These are phyloP conservation scores for Spodoptera littoralis DNA, from an alignment of 2,888 invertebrate species.

Conservation along the genomic window DNA sequence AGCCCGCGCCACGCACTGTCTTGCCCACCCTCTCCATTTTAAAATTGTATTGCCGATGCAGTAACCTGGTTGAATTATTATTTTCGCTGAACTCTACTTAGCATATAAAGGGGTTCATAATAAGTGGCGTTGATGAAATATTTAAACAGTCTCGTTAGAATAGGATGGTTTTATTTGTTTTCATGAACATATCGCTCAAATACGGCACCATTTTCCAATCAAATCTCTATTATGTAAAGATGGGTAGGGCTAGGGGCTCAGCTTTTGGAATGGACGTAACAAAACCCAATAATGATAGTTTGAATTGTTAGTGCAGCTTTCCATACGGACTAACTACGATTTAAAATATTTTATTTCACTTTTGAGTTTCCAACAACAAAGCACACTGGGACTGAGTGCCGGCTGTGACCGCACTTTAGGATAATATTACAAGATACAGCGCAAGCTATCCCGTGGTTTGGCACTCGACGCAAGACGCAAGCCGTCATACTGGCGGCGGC, in stretches of 20 bases:
- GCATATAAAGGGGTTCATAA: conserved; percentile 71
- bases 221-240: conserved; percentile 44
- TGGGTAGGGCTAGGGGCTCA: conserved; percentile 17
- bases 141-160: conserved; percentile 57
- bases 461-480: conserved; percentile 60
- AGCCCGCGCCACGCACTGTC: conserved; percentile 74
- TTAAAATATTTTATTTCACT: conserved; percentile 51
- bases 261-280: conserved; percentile 29
- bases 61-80: conserved; percentile 63
- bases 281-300: conserved; percentile 52
- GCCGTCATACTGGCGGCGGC: conserved; percentile 41
- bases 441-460: conserved; percentile 68
- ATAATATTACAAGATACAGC: conserved; percentile 69
- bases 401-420: conserved; percentile 66
- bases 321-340: conserved; percentile 45
- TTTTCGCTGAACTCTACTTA: conserved; percentile 69
- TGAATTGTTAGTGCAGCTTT: conserved; percentile 49
- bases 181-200: conserved; percentile 17
- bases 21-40: conserved; percentile 69
- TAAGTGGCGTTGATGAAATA: conserved; percentile 62
- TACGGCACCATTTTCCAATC: conserved; percentile 23
- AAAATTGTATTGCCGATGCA: conserved; percentile 60
- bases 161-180: conserved; percentile 19
- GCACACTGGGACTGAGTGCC: conserved; percentile 43
- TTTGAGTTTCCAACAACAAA: conserved; percentile 41